These are phyloP conservation scores for Mandrillus leucophaeus DNA, from an alignment of 2,113 vertebrate species.

Conservation along the genomic window DNA sequence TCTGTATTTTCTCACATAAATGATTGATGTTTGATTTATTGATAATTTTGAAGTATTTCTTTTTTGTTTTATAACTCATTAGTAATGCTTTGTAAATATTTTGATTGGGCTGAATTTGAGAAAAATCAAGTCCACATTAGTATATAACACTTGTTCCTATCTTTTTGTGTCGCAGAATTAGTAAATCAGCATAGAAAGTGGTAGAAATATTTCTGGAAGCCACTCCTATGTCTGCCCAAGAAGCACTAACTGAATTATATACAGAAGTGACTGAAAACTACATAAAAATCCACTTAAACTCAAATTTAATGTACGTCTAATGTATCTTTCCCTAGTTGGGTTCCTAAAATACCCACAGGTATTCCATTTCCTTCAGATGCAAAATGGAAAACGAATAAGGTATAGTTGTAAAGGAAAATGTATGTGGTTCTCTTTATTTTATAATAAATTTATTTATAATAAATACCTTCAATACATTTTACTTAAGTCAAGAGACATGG, in stretches of 20 bases:
- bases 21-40: neutral
- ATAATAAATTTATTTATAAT: neutral
- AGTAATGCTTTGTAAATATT: neutral
- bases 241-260: neutral
- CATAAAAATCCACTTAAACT: neutral
- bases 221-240: neutral
- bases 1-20: neutral
- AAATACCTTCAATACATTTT: neutral
- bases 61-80: neutral
- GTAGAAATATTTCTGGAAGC: neutral
- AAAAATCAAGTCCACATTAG: neutral
- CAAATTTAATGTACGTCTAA: neutral
- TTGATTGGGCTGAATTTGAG: neutral
- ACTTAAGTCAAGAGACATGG: neutral
- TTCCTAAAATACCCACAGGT: neutral
- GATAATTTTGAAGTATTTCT: neutral
- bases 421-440: neutral
- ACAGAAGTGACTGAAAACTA: neutral
- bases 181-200: neutral
- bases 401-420: neutral
- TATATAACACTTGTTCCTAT: neutral
- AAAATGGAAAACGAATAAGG: neutral
- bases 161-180: neutral
- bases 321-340: neutral
- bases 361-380: neutral